phyloP scores from a whole-genome alignment of 2,797 vertebrate species.

The Borostomias antarcticus region DNA sequence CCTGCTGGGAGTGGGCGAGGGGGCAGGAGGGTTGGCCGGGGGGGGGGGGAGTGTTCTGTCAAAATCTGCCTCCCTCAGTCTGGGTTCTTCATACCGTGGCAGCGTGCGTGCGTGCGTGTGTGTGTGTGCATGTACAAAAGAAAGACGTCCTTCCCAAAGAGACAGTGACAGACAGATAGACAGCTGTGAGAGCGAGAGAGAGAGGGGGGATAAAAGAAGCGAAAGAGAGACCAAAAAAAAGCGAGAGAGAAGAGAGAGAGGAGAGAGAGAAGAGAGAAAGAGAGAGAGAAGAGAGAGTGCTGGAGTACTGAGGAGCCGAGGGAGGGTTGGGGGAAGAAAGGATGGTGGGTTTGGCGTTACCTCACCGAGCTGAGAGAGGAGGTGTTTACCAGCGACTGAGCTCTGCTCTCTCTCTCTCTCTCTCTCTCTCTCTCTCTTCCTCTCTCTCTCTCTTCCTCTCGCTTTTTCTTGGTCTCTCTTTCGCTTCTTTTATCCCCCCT shows the following conservation, averaged over 20 bases:
- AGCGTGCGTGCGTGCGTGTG: conserved; percentile 17
- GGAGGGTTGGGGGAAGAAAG: conserved; percentile 13
- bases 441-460: neutral
- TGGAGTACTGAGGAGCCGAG: conserved; percentile 25
- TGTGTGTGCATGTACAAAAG: conserved; percentile 24
- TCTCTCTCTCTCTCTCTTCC: too few species aligned
- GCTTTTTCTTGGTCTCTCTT: neutral
- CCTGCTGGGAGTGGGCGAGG: conserved; percentile 35
- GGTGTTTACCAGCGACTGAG: conserved; percentile 67
- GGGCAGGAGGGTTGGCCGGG: conserved; percentile 34
- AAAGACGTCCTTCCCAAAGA: conserved; percentile 26
- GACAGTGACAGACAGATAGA: conserved; percentile 14
- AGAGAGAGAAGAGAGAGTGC: neutral
- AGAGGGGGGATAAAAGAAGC: conserved; percentile 16
- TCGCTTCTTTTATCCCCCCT: conserved; percentile 10
- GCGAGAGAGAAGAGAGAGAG: neutral
- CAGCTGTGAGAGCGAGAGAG: conserved; percentile 33
- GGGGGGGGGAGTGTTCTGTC: conserved; percentile 59
- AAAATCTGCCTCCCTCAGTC: conserved; percentile 54
- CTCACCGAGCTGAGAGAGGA: conserved; percentile 61
- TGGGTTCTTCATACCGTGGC: neutral
- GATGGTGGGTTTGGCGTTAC: conserved; percentile 52
- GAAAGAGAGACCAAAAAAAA: conserved; percentile 7
- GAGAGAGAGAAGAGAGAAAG: too few species aligned
- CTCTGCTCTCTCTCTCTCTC: neutral